Percentiles rank a stretch among this genome's conserved stretches.
phyloP scores from a whole-genome alignment of 1,140 invertebrate species.

The Physella acuta region DNA sequence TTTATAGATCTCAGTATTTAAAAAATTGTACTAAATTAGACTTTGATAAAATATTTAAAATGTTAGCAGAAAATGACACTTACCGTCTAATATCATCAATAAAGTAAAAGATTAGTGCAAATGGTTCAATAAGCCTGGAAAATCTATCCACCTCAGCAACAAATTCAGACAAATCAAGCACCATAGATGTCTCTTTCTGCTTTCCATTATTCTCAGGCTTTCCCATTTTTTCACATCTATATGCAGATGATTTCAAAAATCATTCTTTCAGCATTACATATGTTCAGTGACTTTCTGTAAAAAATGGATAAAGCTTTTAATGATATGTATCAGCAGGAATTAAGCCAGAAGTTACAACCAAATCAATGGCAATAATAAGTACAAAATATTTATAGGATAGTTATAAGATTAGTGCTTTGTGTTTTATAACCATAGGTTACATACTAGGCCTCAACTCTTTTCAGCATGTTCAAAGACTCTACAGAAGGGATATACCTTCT shows the following conservation, averaged over 20 bases:
- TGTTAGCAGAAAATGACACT: background rate
- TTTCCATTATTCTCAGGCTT: constrained; percentile 15
- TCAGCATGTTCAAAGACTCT: too few species aligned
- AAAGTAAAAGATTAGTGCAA: constrained; percentile 41
- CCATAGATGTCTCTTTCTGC: constrained; percentile 17
- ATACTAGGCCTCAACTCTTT: too few species aligned
- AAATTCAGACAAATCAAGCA: constrained; percentile 42
- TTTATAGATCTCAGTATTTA: background rate
- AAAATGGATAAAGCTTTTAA: background rate
- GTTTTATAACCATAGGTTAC: too few species aligned
- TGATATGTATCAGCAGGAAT: too few species aligned
- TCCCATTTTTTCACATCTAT: constrained; percentile 13
- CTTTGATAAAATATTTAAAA: constrained; percentile 1
- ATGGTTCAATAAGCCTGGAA: constrained; percentile 44
- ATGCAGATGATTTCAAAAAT: background rate
- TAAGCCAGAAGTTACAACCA: too few species aligned
- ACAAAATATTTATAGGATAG: too few species aligned
- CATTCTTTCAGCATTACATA: background rate
- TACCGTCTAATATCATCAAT: constrained; percentile 47
- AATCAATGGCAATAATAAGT: too few species aligned
- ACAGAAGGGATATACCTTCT: too few species aligned
- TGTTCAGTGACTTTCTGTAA: background rate
- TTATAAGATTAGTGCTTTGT: too few species aligned
- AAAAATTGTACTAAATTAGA: background rate
- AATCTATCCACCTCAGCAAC: constrained; percentile 48